phyloP scores from a whole-genome alignment of 2,888 invertebrate species.

The Drosophila meridiana region DNA sequence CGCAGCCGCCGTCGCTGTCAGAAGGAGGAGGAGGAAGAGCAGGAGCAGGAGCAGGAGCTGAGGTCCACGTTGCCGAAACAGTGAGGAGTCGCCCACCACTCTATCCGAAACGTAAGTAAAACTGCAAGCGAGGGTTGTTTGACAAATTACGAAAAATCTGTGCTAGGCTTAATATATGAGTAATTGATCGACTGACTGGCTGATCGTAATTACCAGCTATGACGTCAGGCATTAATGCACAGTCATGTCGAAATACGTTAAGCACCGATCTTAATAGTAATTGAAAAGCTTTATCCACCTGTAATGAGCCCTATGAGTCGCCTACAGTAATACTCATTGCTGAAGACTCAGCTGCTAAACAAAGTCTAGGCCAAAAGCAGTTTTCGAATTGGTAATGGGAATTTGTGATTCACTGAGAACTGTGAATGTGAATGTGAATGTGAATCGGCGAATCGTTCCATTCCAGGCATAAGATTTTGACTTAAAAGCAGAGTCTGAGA shows the following conservation, averaged over 20 bases:
- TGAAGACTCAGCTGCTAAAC: not conserved
- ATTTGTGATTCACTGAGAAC: not conserved
- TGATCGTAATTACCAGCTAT: not conserved
- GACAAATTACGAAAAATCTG: not conserved
- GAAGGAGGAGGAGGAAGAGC: constrained; percentile 9
- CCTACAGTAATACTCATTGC: not conserved
- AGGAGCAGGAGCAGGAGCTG: not conserved
- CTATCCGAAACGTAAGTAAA: constrained; percentile 78
- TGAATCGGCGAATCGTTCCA: not conserved
- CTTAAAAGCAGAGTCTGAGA: not conserved
- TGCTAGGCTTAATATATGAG: not conserved
- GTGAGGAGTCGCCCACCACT: constrained; percentile 69
- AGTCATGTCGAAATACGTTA: not conserved
- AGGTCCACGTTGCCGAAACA: constrained; percentile 46
- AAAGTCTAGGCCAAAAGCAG: not conserved
- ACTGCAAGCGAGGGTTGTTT: not conserved
- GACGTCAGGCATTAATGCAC: not conserved
- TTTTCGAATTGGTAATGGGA: not conserved
- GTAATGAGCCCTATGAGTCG: not conserved
- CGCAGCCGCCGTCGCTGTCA: constrained; percentile 59
- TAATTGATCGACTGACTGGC: not conserved
- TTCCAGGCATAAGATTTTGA: not conserved
- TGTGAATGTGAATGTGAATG: not conserved
- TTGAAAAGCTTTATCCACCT: not conserved
- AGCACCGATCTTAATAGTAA: not conserved